Evolutionary conservation across 2,888 invertebrate genomes (phyloP).

Genomic region (Craniophora ligustri): DNA sequence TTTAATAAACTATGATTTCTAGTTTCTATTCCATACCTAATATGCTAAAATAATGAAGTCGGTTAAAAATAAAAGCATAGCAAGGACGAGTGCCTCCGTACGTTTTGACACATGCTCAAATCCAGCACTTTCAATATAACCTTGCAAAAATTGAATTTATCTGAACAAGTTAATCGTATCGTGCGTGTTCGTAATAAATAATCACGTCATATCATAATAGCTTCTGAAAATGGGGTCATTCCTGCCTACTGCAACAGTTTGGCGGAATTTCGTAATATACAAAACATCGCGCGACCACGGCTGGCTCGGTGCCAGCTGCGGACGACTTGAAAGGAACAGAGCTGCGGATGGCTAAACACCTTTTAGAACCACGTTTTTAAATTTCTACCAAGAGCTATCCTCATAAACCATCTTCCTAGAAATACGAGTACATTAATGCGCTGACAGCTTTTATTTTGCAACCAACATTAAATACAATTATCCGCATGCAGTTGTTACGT

Average conservation of each 20-base stretch:
- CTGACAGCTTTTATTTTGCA: conserved; percentile 3
- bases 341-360: conserved; percentile 58
- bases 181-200: conserved; percentile 45
- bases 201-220: conserved; percentile 58
- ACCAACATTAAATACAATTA: neutral
- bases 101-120: conserved; percentile 31
- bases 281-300: conserved; percentile 71
- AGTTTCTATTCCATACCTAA: conserved; percentile 3
- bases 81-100: conserved; percentile 13
- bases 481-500: conserved; percentile 1
- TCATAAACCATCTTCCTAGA: conserved; percentile 7
- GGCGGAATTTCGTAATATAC: conserved; percentile 86
- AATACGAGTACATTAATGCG: neutral
- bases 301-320: conserved; percentile 79
- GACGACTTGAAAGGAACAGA: conserved; percentile 57
- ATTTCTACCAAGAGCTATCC: conserved; percentile 18
- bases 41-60: too few relatives aligned
- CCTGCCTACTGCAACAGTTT: conserved; percentile 80
- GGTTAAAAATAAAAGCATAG: too few relatives aligned
- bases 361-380: conserved; percentile 48
- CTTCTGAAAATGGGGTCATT: conserved; percentile 76
- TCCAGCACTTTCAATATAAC: conserved; percentile 29
- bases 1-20: too few relatives aligned
- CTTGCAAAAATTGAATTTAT: conserved; percentile 17
- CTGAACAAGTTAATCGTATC: conserved; percentile 33